phyloP scores from a whole-genome alignment of 2,797 vertebrate species.

The Botia kubotai region DNA sequence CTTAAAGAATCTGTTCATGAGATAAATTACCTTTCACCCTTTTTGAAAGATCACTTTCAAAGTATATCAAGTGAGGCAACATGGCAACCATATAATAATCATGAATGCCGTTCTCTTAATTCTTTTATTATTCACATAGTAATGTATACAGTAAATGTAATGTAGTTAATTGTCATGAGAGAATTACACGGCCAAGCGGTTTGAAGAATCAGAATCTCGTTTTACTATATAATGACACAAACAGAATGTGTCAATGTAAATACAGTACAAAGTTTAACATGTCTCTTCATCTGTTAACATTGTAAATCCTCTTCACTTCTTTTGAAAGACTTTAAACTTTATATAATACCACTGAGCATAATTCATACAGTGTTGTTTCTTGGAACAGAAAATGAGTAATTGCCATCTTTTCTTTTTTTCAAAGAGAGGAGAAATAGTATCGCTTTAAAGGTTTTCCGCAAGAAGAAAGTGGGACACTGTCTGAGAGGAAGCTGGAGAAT shows the following conservation, averaged over 20 bases:
- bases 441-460: conserved; percentile 11
- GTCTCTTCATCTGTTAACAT: not conserved
- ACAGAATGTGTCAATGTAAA: not conserved
- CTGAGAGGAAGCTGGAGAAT: not conserved
- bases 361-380: not conserved
- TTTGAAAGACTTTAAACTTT: not conserved
- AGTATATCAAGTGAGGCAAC: conserved; percentile 13
- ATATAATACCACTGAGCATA: conserved; percentile 6
- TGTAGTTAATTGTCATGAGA: no score
- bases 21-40: not conserved
- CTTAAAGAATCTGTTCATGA: conserved; percentile 24
- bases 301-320: not conserved
- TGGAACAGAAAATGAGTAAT: conserved; percentile 2
- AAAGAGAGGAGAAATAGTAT: not conserved
- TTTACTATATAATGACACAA: not conserved
- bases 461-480: conserved; percentile 23
- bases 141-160: not conserved
- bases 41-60: conserved; percentile 12
- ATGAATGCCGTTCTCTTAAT: not conserved
- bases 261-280: not conserved
- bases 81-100: conserved; percentile 13
- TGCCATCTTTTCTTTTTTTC: conserved; percentile 21
- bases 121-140: not conserved
- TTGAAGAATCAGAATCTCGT: not conserved
- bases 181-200: not conserved